A percentile compares a stretch with the other conserved stretches of the same genome.
Evolutionary conservation across 2,888 invertebrate species (phyloP).

Genomic region (Cerastis rubricosa): DNA sequence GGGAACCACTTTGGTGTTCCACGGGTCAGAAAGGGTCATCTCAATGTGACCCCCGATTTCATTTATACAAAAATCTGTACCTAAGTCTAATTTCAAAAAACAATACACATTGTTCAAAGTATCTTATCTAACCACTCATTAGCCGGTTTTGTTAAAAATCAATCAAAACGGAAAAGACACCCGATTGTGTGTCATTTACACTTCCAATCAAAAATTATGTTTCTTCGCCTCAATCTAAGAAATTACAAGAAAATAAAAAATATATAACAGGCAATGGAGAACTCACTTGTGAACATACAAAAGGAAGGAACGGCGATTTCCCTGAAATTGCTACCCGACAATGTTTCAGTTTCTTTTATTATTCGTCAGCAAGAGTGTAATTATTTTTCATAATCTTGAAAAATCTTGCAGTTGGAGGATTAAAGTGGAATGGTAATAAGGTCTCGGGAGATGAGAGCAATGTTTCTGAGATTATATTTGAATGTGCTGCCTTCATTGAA

Average conservation of each 20-base stretch:
- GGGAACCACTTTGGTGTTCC: too few species aligned
- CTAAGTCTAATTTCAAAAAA: background rate
- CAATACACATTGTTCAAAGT: constrained; percentile 2
- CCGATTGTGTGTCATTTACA: constrained; percentile 6
- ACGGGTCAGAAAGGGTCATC: too few species aligned
- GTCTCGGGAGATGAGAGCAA: constrained; percentile 4
- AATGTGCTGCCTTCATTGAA: background rate
- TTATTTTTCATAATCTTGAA: constrained; percentile 59
- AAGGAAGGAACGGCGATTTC: constrained; percentile 48
- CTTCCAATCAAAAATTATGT: constrained; percentile 27
- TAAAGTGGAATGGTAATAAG: constrained; percentile 41
- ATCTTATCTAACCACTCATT: background rate
- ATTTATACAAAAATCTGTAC: background rate
- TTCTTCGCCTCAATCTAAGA: constrained; percentile 19
- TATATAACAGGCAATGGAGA: constrained; percentile 29
- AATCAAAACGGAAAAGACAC: background rate
- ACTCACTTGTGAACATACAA: constrained; percentile 41
- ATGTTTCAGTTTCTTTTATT: constrained; percentile 60
- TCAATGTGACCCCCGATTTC: background rate
- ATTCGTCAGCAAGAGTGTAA: constrained; percentile 64
- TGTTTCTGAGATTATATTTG: constrained; percentile 23
- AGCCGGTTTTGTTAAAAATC: constrained; percentile 17
- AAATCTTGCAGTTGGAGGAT: constrained; percentile 33
- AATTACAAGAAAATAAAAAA: constrained; percentile 30
- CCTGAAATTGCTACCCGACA: constrained; percentile 56